Base-by-base conservation (phyloP, 2,797 vertebrate genomes). In the Sebastes wilsoni region DNA sequence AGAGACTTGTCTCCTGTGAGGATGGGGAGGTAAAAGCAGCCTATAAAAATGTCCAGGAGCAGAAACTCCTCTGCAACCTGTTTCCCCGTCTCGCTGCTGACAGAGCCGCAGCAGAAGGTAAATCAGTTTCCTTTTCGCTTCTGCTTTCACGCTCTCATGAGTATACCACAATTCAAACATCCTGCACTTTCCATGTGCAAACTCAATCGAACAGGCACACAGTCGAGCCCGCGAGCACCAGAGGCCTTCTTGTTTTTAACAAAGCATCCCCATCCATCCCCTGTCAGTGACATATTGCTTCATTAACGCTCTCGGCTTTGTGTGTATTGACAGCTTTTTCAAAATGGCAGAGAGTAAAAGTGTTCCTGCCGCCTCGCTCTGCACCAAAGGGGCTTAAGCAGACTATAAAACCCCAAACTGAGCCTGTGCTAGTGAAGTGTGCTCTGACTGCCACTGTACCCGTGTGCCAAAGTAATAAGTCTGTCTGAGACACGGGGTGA, bases 401-500 rank as follows among this genome's bases (percentile, higher is more conserved):
- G 79, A 65, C 82, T 77, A 42, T 81, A 81, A 85, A 85, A 32
- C 72, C 72, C 69, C 67, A 86, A 82, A 80, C 46, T 23, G 75
- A 70, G 78, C 66, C 38, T 68, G 75, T 72, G 75, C 79, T 75
- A 72, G 78, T 60, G 73, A 61, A 85, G 72, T 69, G 82, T 70
- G 86, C 66, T 32, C 30, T n/a, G 66, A 80, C 79, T 83, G 88
- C 74, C 86, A 82, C 88, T 84, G 85, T 86, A 74, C 82, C 73
- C 34, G 23, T 56, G 80, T 62, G 73, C 83, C 82, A 75, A 82
- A 84, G 86, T 67, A 89, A 92, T 88, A 85, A 89, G 77, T 90
- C 87, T 68, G 83, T 88, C 86, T 89, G 88, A 87, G 87, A 84
- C 82, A 23, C 2, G n/a, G 76, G 90, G 87, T 92, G 93, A 90